Base-by-base conservation (phyloP, 2,113 vertebrate species). In the Chlorodrepanis virens region DNA sequence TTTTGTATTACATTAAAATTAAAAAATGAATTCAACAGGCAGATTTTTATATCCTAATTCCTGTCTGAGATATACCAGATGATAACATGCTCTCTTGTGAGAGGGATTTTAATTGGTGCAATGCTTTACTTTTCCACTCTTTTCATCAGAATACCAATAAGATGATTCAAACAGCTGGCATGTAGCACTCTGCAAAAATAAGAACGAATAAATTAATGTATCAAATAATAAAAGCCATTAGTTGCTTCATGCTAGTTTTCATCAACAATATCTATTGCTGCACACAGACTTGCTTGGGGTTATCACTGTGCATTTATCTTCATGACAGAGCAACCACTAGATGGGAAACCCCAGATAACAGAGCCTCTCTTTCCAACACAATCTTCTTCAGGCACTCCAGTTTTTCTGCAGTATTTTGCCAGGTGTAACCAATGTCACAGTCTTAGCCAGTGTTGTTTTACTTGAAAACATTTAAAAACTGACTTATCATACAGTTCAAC, bases 221-320 rank as follows among this genome's bases (percentile, higher is more conserved):
- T 96, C 78, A 87, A 96, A 94, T 95, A 95, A 97, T 97, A 95
- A 93, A 64, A 93, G 64, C 70, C 89, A 69, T 91, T 97, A 95
- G 68, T 33, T 93, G 39, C 33, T 81, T 88, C 61, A 50, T 5
- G 3, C 35, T 59, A 77, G 24, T 74, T 96, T 96, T 93, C 90
- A 86, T 80, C 83, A 60, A 35, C 42, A 86, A 9, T 75, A 86
- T 93, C 95, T 88, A 76, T 52, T 57, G 71, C 76, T 92, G 37
- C 35, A 52, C 29, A 20, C 17, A 80, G 88, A 28, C 52, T 61
- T 81, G 72, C 44, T 90, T 40, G 5, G 28, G 42, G 63, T 80
- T 77, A 71, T 77, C 67, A 24, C 0, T 49, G 63, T 64, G 50
- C n/a, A 42, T 81, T 89, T 83, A 28, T 95, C 56, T 42, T 84